Evolutionary conservation across 2,797 vertebrate species (phyloP), one percentile per base, ranked within the genome.

Genomic region (Pristis pectinata): DNA sequence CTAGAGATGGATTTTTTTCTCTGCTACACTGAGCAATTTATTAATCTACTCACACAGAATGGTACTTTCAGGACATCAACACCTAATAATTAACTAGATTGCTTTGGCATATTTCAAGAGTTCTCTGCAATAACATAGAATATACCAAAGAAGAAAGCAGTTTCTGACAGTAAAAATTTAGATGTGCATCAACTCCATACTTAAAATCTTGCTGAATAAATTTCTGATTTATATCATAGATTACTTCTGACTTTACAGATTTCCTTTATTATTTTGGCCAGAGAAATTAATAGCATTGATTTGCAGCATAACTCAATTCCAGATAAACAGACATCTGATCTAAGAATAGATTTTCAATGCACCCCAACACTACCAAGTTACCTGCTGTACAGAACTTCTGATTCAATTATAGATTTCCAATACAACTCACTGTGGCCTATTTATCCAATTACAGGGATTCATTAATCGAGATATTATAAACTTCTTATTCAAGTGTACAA

Each of bases 281-380:
- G 61, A 9, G 15, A 64, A 64, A 64, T 64, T 27, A 87, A 15
- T 44, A 85, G 49, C 53, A 34, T 15, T n/a, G 56, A n/a, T 67
- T 22, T 41, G 59, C 87, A 67, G 64, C 10, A 0, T 91, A 67
- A 67, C 10, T 64, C n/a, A 91, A 91, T 91, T 91, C 87, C 37
- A 91, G 87, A 91, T 67, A 41, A 91, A 91, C 61, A 91, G 87
- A 24, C 87, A 91, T 24, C 87, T 91, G n/a, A 67, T 67, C 59
- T 9, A 27, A 67, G n/a, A 24, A 67, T 91, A 37, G 34, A 91
- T 91, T 67, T 91, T 91, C 19, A 64, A 61, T 91, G n/a, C 22
- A 30, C 8, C 44, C 82, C 30, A 34, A 34, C 34, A n/a, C 61
- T 3, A 41, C 87, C 87, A 41, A 41, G 59, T 91, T 37, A 91